These are phyloP conservation scores for Pangasianodon gigas DNA, from an alignment of 2,113 vertebrate species.

Conservation along the genomic window DNA sequence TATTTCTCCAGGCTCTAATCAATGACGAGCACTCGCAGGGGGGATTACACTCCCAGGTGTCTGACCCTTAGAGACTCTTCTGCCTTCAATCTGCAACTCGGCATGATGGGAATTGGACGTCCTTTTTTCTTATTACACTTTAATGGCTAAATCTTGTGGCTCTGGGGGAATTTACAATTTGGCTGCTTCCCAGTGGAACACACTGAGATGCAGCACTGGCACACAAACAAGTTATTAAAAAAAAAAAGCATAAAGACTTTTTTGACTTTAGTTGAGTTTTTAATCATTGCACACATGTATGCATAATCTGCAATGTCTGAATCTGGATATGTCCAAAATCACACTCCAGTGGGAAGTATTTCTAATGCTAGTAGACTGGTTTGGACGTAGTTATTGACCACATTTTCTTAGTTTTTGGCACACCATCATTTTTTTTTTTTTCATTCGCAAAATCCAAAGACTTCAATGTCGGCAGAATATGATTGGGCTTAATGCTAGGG, in stretches of 20 bases:
- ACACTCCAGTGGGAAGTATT: background rate
- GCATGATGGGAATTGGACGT: constrained; percentile 37
- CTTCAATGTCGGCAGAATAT: too few species aligned
- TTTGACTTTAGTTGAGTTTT: background rate
- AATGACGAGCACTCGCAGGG: constrained; percentile 38
- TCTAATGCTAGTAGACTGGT: background rate
- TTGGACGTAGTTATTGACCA: background rate
- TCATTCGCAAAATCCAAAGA: background rate
- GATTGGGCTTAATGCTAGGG: background rate
- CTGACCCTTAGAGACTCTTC: constrained; percentile 28
- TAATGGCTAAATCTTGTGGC: constrained; percentile 33
- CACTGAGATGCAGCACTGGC: background rate
- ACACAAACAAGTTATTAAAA: constrained; percentile 11
- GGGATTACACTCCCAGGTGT: constrained; percentile 39
- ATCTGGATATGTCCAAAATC: background rate
- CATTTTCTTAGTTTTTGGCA: background rate
- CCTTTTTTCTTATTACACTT: constrained; percentile 12
- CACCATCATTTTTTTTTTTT: background rate
- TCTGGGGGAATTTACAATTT: constrained; percentile 27
- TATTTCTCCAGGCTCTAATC: constrained; percentile 50
- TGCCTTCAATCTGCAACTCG: constrained; percentile 21
- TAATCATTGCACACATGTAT: background rate
- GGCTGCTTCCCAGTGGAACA: background rate
- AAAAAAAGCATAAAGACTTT: background rate
- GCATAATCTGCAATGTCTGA: background rate